Evolutionary conservation across 2,888 invertebrate genomes (phyloP).

Genomic region (Parnassius apollo): DNA sequence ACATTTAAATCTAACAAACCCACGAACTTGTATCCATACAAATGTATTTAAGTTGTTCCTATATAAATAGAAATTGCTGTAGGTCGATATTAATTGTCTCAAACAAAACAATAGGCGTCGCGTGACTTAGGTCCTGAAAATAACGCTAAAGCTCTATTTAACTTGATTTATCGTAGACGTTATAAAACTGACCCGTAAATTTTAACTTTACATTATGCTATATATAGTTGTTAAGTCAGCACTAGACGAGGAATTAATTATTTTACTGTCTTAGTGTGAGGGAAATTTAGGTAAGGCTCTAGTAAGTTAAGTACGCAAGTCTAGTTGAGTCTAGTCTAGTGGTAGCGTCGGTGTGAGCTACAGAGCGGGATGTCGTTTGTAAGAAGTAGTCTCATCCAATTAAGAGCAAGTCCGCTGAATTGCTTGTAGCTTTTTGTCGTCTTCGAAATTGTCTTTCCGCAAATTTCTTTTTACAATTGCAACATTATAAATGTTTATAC

Average conservation of each 20-base stretch:
- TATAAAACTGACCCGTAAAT: constrained; percentile 44
- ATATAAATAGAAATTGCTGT: not conserved
- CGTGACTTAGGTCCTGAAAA: constrained; percentile 53
- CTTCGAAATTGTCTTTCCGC: constrained; percentile 70
- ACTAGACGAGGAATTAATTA: constrained; percentile 21
- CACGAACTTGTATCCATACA: not conserved
- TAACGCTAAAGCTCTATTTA: constrained; percentile 32
- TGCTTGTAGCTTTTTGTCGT: constrained; percentile 71
- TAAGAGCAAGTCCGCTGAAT: constrained; percentile 73
- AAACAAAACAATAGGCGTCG: constrained; percentile 39
- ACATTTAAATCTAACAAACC: no score
- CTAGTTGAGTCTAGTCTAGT: constrained; percentile 37
- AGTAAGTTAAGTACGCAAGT: constrained; percentile 51
- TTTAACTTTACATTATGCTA: constrained; percentile 27
- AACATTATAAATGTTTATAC: constrained; percentile 43
- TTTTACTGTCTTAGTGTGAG: constrained; percentile 22
- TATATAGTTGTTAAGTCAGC: constrained; percentile 17
- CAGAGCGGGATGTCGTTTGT: constrained; percentile 61
- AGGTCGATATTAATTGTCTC: constrained; percentile 13
- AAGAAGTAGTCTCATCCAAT: constrained; percentile 78
- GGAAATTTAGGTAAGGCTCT: constrained; percentile 34
- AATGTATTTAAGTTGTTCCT: not conserved
- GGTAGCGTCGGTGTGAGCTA: constrained; percentile 29
- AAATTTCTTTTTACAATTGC: constrained; percentile 55
- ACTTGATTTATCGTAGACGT: constrained; percentile 43